phyloP scores from a whole-genome alignment of 1,140 invertebrate genomes.

The Berghia stephanieae region DNA sequence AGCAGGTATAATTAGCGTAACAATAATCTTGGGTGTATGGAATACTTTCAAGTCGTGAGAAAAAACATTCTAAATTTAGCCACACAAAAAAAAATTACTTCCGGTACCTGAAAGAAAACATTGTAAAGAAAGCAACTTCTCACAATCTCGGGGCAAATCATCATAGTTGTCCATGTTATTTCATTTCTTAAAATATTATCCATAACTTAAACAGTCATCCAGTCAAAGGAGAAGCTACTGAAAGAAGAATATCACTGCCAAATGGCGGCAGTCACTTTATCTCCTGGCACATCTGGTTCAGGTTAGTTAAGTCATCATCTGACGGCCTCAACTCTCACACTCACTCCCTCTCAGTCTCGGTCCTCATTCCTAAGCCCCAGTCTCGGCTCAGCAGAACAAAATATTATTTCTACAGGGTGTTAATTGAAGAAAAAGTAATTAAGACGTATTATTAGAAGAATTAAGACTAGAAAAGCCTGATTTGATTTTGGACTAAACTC shows the following conservation, averaged over 20 bases:
- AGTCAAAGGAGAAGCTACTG: conserved; percentile 15
- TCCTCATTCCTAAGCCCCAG: not conserved
- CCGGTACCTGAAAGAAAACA: too few species aligned
- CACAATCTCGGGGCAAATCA: too few species aligned
- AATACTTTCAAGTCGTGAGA: too few species aligned
- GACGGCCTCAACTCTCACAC: not conserved
- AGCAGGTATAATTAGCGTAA: too few species aligned
- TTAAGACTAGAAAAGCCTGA: not conserved
- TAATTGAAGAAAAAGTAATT: not conserved
- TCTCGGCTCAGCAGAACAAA: not conserved
- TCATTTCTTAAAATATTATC: too few species aligned
- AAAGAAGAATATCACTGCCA: conserved; percentile 28
- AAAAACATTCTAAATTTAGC: too few species aligned
- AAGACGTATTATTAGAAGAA: not conserved
- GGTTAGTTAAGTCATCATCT: conserved; percentile 32
- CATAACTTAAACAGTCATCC: not conserved
- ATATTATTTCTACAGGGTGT: not conserved
- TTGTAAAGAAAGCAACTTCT: too few species aligned
- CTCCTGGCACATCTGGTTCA: conserved; percentile 58
- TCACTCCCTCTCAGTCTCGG: not conserved
- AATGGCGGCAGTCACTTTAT: conserved; percentile 51
- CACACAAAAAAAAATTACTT: too few species aligned
- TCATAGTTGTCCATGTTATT: too few species aligned
- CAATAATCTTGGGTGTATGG: too few species aligned
- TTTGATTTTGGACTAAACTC: too few species aligned